A percentile compares a stretch with the other conserved stretches of the same genome.
These are phyloP conservation scores for Drosophila rhopaloa DNA, from an alignment of 1,140 invertebrate genomes.

Conservation along the genomic window DNA sequence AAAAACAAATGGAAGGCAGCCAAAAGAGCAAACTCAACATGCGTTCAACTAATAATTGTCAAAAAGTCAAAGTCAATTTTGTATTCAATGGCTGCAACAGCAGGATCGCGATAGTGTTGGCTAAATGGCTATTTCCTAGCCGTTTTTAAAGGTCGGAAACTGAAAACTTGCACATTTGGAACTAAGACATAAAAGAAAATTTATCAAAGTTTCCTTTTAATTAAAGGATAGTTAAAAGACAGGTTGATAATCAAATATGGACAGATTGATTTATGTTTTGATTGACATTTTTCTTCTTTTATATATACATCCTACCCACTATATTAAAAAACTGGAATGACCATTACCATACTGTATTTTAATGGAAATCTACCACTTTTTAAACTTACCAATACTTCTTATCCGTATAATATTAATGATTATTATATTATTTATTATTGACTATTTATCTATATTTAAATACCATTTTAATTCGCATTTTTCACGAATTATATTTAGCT, in stretches of 20 bases:
- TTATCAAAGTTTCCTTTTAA: no score
- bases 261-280: not conserved
- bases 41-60: slow-evolving; percentile 82
- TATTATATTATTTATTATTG: not conserved
- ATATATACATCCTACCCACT: no score
- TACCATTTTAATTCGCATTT: not conserved
- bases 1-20: slow-evolving; percentile 65
- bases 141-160: not conserved
- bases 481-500: not conserved
- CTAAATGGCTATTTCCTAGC: not conserved
- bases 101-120: slow-evolving; percentile 11
- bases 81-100: slow-evolving; percentile 45
- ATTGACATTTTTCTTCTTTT: not conserved
- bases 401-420: no score
- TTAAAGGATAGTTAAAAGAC: no score
- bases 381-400: no score
- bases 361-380: no score
- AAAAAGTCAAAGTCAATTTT: slow-evolving; percentile 77
- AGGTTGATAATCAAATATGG: no score
- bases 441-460: not conserved
- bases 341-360: no score
- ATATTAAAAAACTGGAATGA: no score
- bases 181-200: no score
- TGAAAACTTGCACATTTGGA: no score
- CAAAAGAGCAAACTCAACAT: slow-evolving; percentile 61